These are phyloP conservation scores for Trachelipus rathkii DNA, from an alignment of 1,140 invertebrate species.

Conservation along the genomic window DNA sequence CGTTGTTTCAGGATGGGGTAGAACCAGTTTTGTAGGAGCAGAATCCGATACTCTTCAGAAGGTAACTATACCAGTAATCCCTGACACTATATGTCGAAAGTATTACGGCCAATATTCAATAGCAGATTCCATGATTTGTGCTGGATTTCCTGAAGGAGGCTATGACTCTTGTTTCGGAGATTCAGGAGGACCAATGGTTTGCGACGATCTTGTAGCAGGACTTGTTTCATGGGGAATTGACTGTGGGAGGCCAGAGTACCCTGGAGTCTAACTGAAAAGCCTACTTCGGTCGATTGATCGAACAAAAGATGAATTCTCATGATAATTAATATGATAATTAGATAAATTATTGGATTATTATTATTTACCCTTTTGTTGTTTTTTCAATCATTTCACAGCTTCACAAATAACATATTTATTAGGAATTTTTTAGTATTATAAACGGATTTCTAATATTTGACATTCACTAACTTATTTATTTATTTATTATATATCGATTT, in stretches of 20 bases:
- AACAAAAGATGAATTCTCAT: no score
- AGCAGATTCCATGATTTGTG: slow-evolving; percentile 4
- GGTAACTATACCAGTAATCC: slow-evolving; percentile 30
- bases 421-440: no score
- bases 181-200: slow-evolving; percentile 23
- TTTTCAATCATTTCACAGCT: no score
- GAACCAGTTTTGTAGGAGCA: slow-evolving; percentile 46
- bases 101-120: neutral
- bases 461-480: no score
- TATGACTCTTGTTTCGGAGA: slow-evolving; percentile 6
- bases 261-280: neutral
- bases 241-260: slow-evolving; percentile 14
- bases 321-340: no score
- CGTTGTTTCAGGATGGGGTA: slow-evolving; percentile 56
- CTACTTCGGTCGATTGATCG: no score
- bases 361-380: no score
- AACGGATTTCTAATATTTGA: no score
- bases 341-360: no score
- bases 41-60: slow-evolving; percentile 10
- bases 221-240: slow-evolving; percentile 22
- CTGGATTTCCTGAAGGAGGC: neutral
- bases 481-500: no score
- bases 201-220: slow-evolving; percentile 12
- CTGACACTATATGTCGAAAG: slow-evolving; percentile 18
- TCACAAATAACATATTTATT: no score